Percentiles rank a stretch among this genome's conserved stretches.
Evolutionary conservation across 2,113 vertebrate genomes (phyloP).

Genomic region (Ifrita kowaldi): DNA sequence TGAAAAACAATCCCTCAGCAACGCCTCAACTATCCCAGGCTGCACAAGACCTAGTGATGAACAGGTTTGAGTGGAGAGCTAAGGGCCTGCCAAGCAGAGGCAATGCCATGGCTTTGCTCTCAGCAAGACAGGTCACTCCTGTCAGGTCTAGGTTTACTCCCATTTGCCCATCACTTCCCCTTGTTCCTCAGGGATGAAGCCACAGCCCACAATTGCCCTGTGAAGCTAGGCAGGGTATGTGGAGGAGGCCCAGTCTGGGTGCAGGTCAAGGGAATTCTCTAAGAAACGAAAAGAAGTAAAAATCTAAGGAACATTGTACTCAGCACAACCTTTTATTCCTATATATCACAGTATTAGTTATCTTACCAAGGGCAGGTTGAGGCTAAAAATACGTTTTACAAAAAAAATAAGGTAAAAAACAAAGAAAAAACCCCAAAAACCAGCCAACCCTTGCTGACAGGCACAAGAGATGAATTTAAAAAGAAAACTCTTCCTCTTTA

Average conservation of each 20-base stretch:
- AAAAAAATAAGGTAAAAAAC: background rate
- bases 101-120: background rate
- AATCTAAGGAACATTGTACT: background rate
- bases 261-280: background rate
- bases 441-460: background rate
- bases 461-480: background rate
- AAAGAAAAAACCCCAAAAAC: accelerated
- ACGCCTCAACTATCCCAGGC: background rate
- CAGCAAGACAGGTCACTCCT: accelerated
- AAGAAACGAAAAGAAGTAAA: background rate
- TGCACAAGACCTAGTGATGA: background rate
- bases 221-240: background rate
- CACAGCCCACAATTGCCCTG: background rate
- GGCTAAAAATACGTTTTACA: background rate
- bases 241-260: background rate
- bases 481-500: background rate
- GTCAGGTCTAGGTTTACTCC: background rate
- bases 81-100: background rate
- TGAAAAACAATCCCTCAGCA: background rate
- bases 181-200: background rate
- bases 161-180: background rate
- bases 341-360: background rate
- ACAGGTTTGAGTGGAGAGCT: accelerated
- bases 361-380: background rate
- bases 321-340: background rate